Percentiles rank a stretch among this genome's conserved stretches.
phyloP scores from a whole-genome alignment of 2,888 invertebrate species.

The Eudasyphora cyanicolor region DNA sequence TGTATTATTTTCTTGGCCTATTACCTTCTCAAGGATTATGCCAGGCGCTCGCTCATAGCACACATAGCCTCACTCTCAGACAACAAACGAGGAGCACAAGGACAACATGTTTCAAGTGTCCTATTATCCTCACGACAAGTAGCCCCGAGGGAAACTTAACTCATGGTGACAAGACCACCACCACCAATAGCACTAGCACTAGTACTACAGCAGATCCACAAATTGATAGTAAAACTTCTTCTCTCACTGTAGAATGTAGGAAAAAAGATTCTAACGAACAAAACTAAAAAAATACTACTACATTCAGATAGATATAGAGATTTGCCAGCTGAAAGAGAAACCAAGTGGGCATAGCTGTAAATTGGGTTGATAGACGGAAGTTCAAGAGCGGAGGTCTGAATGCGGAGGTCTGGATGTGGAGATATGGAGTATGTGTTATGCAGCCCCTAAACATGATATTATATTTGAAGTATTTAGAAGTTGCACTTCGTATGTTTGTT shows the following conservation, averaged over 20 bases:
- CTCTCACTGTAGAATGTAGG: neutral
- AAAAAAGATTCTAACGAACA: neutral
- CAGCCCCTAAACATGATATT: neutral
- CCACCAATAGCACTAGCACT: neutral
- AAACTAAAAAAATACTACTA: neutral
- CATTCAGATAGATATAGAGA: neutral
- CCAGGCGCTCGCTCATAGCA: too few species aligned
- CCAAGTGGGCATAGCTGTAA: neutral
- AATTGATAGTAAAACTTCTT: slow-evolving; percentile 28
- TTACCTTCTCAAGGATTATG: slow-evolving; percentile 46
- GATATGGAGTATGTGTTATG: neutral
- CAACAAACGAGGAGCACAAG: slow-evolving; percentile 28
- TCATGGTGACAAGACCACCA: slow-evolving; percentile 46
- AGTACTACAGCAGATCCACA: neutral
- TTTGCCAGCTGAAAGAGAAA: neutral
- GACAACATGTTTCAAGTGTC: slow-evolving; percentile 51
- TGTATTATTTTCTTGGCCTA: slow-evolving; percentile 43
- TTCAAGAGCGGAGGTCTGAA: too few species aligned
- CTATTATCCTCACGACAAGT: slow-evolving; percentile 57
- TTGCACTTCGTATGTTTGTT: neutral
- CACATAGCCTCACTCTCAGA: too few species aligned
- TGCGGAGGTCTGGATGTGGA: too few species aligned
- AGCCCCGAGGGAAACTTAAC: slow-evolving; percentile 56
- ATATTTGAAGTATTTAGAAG: neutral
- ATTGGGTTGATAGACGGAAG: neutral